Evolutionary conservation across 2,888 invertebrate genomes (phyloP), one percentile per base, ranked within the genome.

Genomic region (Nemotelus pantherinus): DNA sequence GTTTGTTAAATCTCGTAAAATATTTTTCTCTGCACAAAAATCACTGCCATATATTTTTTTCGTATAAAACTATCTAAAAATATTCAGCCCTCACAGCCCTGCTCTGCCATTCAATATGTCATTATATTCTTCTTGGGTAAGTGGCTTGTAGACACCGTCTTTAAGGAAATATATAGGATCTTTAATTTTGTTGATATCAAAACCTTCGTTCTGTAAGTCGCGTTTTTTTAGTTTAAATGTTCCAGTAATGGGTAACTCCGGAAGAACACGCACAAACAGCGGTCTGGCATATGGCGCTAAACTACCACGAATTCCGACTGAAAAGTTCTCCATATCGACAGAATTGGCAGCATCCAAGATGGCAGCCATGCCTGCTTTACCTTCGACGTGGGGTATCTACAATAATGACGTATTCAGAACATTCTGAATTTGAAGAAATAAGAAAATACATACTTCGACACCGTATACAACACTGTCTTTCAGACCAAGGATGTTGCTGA

Each of bases 201-300:
- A 98, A 2, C 94, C 97, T 81, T 97, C 95, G 80, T 91, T 89
- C 84, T 95, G 94, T 80, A 98, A 90, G 82, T 95, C 93, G 3
- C 92, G 90, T 85, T 98, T 99, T 87, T 95, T 95, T 82, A 98
- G 86, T 88, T 99, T 99, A 86, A 95, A 98, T 0, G 99, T 99
- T 87, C 93, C 92, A 2, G 94, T 95, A 83, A 94, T 89, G 77
- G 96, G 95, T 75, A 97, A 91, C 81, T 92, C 89, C 76, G 92
- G 88, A 83, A 95, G 89, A 78, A 96, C 88, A 76, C 98, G 89
- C 55, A 98, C 86, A 88, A 98, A 98, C 41, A 97, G 88, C 1
- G 98, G 98, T 41, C 95, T 89, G 0, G 98, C 97, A 86, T 96
- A 98, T 0, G 91, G 84, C 0, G 98, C 96, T 82, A 98, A 89